phyloP scores from a whole-genome alignment of 2,113 vertebrate species.

The Oryzias celebensis region DNA sequence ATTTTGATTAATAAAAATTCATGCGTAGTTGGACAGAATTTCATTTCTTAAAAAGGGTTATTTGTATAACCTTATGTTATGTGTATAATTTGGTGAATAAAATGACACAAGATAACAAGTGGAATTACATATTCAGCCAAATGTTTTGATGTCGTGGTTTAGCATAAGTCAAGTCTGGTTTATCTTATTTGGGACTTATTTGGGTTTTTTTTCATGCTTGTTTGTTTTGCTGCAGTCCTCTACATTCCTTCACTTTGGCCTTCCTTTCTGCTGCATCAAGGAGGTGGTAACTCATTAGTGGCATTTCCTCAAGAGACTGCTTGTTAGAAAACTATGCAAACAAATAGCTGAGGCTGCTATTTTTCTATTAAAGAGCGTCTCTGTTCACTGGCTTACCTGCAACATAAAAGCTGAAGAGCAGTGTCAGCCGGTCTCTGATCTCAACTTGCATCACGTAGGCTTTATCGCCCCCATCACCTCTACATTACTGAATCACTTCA shows the following conservation, averaged over 20 bases:
- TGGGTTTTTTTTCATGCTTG: too few species aligned
- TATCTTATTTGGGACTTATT: neutral
- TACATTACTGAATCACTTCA: constrained; percentile 8
- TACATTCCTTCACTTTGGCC: neutral
- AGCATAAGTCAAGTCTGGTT: neutral
- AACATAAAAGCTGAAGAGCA: constrained; percentile 10
- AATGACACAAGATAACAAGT: neutral
- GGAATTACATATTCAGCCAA: neutral
- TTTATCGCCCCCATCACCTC: neutral
- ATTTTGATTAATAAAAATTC: too few species aligned
- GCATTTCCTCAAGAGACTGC: neutral
- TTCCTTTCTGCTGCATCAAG: neutral
- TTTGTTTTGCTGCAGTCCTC: neutral
- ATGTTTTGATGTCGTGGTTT: neutral
- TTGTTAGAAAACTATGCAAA: neutral
- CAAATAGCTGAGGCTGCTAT: neutral
- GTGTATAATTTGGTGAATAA: neutral
- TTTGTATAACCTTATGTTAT: too few species aligned
- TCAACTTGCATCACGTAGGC: neutral
- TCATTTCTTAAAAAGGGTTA: too few species aligned
- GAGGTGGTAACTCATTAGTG: neutral
- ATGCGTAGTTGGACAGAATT: too few species aligned
- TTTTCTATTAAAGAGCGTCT: neutral
- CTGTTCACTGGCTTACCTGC: neutral
- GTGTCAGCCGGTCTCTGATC: constrained; percentile 10